Percentiles rank a stretch among this genome's conserved stretches.
Conservation (phyloP, 2,113 vertebrate species). For the Sprattus sprattus region DNA sequence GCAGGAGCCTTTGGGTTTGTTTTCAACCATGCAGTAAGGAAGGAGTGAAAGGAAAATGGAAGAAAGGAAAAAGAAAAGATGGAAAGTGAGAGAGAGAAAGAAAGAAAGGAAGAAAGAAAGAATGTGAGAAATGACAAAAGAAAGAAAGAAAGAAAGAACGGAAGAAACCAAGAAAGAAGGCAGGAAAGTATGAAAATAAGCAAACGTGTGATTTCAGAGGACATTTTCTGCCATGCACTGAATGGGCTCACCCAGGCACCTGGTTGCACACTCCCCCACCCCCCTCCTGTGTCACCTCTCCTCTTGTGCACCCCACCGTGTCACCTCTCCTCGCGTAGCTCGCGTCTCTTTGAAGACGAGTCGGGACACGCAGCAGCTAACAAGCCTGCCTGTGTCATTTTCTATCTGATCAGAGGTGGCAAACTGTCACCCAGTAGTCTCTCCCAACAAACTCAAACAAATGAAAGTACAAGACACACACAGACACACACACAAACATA, state of each 20-base stretch:
- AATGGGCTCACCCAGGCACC: background rate
- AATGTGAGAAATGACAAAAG: background rate
- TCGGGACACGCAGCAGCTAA: slow-evolving; percentile 61
- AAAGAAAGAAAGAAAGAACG: background rate
- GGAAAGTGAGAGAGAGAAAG: background rate
- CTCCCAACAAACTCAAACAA: slow-evolving; percentile 47
- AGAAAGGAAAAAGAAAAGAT: background rate
- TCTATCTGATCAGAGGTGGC: slow-evolving; percentile 57
- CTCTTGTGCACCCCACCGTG: background rate
- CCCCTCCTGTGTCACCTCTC: slow-evolving; percentile 22
- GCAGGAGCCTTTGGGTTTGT: background rate
- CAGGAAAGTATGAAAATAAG: background rate
- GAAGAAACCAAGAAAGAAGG: background rate
- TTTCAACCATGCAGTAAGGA: background rate
- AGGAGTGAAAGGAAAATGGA: background rate
- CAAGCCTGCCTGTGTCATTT: slow-evolving; percentile 67
- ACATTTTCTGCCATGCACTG: background rate
- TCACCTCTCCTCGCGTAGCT: slow-evolving; percentile 34
- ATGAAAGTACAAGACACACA: slow-evolving; percentile 30
- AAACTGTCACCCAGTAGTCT: slow-evolving; percentile 59
- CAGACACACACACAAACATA: background rate
- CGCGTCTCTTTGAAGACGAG: slow-evolving; percentile 47
- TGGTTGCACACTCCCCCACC: background rate
- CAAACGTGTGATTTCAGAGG: background rate
- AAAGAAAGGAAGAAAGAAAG: background rate